Evolutionary conservation across 2,113 vertebrate species (phyloP), one percentile per base, ranked within the genome.

Genomic region (Nesoenas mayeri): DNA sequence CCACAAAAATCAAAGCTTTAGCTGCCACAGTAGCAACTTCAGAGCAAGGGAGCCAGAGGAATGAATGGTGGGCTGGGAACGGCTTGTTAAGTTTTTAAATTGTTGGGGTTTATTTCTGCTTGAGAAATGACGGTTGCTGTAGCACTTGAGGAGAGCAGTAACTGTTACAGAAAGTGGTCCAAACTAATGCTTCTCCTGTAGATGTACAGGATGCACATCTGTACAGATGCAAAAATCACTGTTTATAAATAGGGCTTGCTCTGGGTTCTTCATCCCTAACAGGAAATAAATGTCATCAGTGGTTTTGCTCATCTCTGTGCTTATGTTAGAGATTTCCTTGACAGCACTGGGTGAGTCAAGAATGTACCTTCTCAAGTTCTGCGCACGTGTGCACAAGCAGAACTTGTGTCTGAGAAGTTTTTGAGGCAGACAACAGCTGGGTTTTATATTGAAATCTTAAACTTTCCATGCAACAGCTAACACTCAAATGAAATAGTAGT

Each of bases 161-260:
- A 19, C 79, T 78, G 0, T 67, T 67, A 60, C 2, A 44, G 75
- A 67, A 93, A 72, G 34, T 31, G 48, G 38, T 87, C 88, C 79
- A 87, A 71, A 36, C 44, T 36, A 57, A 71, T 66, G 40, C 38
- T 87, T 53, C 70, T 84, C 53, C 70, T 50, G 38, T 53, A 87
- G 79, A 56, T 42, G 22, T 4, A 60, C 44, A 47, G 44, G 44
- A 47, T 47, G 44, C 44, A 47, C 18, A 47, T 47, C 44, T 47
- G 47, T 70, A 81, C 67, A 96, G 91, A 84, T 61, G 38, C 38
- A 75, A 48, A 81, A 51, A 69, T 44, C 57, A 25, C 64, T 78
- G 44, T 85, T 95, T 85, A 85, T 94, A 50, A 80, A 82, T 57
- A 72, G 62, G 91, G 32, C 58, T 75, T 91, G 73, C 84, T 94